Evolutionary conservation across 2,888 invertebrate species (phyloP).

Genomic region (Ophion ventricosus): DNA sequence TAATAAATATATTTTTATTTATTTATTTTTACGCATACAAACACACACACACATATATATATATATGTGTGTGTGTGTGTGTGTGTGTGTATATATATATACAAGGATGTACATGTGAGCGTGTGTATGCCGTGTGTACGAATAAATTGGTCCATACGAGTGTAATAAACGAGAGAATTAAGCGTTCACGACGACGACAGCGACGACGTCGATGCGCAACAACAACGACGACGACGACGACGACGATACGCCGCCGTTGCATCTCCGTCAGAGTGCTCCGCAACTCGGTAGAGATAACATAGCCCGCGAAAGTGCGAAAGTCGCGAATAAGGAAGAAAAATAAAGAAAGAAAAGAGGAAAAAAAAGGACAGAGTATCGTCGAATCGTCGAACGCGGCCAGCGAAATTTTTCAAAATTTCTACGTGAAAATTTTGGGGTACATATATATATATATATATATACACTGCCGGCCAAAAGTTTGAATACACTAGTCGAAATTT

Average conservation of each 20-base stretch:
- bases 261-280: conserved; percentile 35
- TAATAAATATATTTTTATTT: too few relatives aligned
- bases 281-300: conserved; percentile 38
- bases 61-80: neutral
- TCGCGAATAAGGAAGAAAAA: too few relatives aligned
- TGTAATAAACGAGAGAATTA: conserved; percentile 27
- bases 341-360: too few relatives aligned
- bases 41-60: neutral
- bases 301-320: neutral
- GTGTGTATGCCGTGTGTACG: neutral
- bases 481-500: too few relatives aligned
- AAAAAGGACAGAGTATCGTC: too few relatives aligned
- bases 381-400: too few relatives aligned
- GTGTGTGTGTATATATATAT: neutral
- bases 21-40: neutral
- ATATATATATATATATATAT: too few relatives aligned
- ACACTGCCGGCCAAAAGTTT: too few relatives aligned
- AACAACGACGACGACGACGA: neutral
- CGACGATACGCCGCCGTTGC: neutral
- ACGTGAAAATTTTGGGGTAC: too few relatives aligned
- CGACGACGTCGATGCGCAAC: neutral
- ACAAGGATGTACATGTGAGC: neutral
- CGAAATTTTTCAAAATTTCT: too few relatives aligned
- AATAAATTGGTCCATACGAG: conserved; percentile 1
- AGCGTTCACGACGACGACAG: neutral